A percentile compares a stretch with the other conserved stretches of the same genome.
phyloP scores from a whole-genome alignment of 2,113 vertebrate species.

The Perognathus longimembris region DNA sequence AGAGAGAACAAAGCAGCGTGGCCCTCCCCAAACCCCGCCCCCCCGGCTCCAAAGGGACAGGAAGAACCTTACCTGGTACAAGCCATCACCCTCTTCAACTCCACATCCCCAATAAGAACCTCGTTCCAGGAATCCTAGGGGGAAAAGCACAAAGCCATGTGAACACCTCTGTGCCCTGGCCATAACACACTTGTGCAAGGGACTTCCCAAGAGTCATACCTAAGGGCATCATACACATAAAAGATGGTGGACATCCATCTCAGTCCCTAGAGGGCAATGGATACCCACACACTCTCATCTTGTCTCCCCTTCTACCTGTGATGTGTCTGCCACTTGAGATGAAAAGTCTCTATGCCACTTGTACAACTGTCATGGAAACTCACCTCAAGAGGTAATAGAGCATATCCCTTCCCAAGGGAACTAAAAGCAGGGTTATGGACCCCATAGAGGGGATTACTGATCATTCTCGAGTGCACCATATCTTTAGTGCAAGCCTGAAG shows the following conservation, averaged over 20 bases:
- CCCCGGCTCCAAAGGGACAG: fast-evolving
- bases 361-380: background rate
- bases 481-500: background rate
- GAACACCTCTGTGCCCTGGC: background rate
- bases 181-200: background rate
- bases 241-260: fast-evolving
- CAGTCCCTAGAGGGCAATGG: background rate
- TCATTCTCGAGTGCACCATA: background rate
- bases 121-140: conserved; percentile 94
- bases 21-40: fast-evolving
- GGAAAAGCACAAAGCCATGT: background rate
- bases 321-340: background rate
- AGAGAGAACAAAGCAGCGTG: background rate
- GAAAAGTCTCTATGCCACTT: background rate
- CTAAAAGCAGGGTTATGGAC: too few species aligned
- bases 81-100: conserved; percentile 90
- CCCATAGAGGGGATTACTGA: too few species aligned
- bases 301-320: background rate
- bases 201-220: fast-evolving
- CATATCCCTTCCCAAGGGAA: too few species aligned
- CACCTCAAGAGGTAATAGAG: background rate
- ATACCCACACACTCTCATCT: background rate
- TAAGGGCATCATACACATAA: fast-evolving
- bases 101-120: conserved; percentile 90
- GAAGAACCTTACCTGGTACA: conserved; percentile 90